Conservation (phyloP, 2,888 invertebrate species). For the Melipona beecheii region DNA sequence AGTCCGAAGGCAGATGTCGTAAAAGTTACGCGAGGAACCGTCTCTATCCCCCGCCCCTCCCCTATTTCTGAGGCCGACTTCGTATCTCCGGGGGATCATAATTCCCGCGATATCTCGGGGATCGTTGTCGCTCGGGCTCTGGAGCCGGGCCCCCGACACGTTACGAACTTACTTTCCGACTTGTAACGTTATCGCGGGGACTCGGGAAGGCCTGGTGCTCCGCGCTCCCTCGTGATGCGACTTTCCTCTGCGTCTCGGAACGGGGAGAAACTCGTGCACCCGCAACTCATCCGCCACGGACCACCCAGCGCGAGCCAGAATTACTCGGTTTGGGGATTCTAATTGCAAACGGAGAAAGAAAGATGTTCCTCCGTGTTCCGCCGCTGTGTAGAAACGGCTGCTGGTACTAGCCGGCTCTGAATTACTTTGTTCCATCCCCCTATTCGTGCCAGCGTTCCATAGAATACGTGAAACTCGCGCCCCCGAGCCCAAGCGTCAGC, state of each 20-base stretch:
- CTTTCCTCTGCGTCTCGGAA: conserved; percentile 2
- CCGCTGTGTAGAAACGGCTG: background rate
- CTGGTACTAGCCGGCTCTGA: background rate
- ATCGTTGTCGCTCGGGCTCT: conserved; percentile 65
- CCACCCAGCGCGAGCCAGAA: conserved; percentile 26
- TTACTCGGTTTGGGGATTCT: conserved; percentile 42
- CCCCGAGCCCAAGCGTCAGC: background rate
- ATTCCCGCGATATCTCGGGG: conserved; percentile 68
- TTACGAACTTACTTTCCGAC: conserved; percentile 69
- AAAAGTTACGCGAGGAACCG: conserved; percentile 61
- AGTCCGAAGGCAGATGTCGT: conserved; percentile 70
- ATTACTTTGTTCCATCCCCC: conserved; percentile 23
- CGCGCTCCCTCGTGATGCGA: background rate
- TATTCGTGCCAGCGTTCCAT: background rate
- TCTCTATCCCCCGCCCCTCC: conserved; percentile 61
- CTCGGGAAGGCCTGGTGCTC: conserved; percentile 27
- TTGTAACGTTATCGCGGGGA: conserved; percentile 66
- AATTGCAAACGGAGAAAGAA: conserved; percentile 46
- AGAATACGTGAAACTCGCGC: background rate
- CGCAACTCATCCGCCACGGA: conserved; percentile 34
- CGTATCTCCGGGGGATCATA: conserved; percentile 72
- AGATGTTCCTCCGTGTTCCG: conserved; percentile 14
- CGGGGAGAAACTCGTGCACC: conserved; percentile 8
- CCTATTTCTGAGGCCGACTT: conserved; percentile 61
- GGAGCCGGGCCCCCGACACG: conserved; percentile 38